Evolutionary conservation across 2,888 invertebrate genomes (phyloP), one percentile per base, ranked within the genome.

Genomic region (Mythimna vitellina): DNA sequence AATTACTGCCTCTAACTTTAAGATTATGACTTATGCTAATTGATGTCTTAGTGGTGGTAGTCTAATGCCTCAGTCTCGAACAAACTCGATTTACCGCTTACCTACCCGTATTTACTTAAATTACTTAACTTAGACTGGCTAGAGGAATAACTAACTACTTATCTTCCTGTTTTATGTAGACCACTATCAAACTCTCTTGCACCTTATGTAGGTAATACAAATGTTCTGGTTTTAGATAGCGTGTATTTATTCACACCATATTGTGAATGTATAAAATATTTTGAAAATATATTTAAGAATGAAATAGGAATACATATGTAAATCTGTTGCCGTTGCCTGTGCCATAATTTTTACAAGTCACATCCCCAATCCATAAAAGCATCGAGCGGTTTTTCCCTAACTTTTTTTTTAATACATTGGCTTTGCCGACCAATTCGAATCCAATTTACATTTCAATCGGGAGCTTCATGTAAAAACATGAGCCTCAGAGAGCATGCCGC

Each of bases 361-460:
- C 88, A 90, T 87, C 49, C 78, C 81, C 87, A 89, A 90, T 90
- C 85, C 88, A 87, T 88, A 84, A 89, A 90, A 89, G 85, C 88
- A 87, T 87, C 85, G 86, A 81, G 78, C 81, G 85, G 87, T 88
- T 92, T 92, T 89, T 80, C 82, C 87, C 86, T 78, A 84, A 83
- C 89, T 89, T 92, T 93, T 92, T 92, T 90, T 87, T 88, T 90
- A 90, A 91, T 91, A 90, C 90, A 88, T 90, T 90, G 92, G 92
- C 92, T 92, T 92, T 92, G 91, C 91, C 90, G 92, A 92, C 93
- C 93, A 93, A 93, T 93, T 93, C 92, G 90, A 91, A 92, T 92
- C 91, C 92, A 93, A 94, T 94, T 94, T 93, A 93, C 93, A 93
- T 94, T 94, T 93, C 93, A 94, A 93, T 93, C 93, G 92, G 84